Conservation (phyloP, 2,888 invertebrate species). For the Aphrophora alni region DNA sequence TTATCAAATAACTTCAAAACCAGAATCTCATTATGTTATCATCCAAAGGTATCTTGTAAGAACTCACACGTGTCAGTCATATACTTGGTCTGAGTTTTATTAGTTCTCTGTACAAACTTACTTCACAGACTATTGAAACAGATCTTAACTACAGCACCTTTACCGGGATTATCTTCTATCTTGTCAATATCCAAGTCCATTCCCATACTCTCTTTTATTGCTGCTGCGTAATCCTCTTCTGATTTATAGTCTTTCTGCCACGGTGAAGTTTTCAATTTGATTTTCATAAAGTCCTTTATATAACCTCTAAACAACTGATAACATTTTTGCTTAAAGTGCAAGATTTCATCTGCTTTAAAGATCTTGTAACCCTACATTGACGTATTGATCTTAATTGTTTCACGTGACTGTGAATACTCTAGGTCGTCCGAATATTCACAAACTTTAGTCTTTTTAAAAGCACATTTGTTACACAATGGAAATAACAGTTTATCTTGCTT, state of each 20-base stretch:
- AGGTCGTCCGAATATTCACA: too few relatives aligned
- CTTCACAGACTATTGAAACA: constrained; percentile 48
- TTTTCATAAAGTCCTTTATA: constrained; percentile 40
- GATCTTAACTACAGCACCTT: constrained; percentile 47
- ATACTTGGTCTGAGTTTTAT: constrained; percentile 52
- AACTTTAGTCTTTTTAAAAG: too few relatives aligned
- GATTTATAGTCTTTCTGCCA: constrained; percentile 10
- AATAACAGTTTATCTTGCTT: too few relatives aligned
- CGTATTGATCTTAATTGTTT: too few relatives aligned
- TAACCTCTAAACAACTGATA: constrained; percentile 46
- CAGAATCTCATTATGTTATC: too few relatives aligned
- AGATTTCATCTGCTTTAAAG: too few relatives aligned
- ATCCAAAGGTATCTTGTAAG: too few relatives aligned
- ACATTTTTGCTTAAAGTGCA: constrained; percentile 44
- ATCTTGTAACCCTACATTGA: too few relatives aligned
- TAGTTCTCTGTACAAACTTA: constrained; percentile 46
- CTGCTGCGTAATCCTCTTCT: constrained; percentile 42
- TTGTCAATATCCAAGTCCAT: constrained; percentile 45
- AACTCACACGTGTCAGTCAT: too few relatives aligned
- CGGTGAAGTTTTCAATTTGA: constrained; percentile 26
- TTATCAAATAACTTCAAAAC: too few relatives aligned
- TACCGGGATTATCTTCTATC: constrained; percentile 46
- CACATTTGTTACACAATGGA: too few relatives aligned
- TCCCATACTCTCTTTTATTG: constrained; percentile 44
- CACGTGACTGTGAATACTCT: too few relatives aligned